Evolutionary conservation across 2,113 vertebrate genomes (phyloP), one percentile per base, ranked within the genome.

Genomic region (Harpagus bidentatus): DNA sequence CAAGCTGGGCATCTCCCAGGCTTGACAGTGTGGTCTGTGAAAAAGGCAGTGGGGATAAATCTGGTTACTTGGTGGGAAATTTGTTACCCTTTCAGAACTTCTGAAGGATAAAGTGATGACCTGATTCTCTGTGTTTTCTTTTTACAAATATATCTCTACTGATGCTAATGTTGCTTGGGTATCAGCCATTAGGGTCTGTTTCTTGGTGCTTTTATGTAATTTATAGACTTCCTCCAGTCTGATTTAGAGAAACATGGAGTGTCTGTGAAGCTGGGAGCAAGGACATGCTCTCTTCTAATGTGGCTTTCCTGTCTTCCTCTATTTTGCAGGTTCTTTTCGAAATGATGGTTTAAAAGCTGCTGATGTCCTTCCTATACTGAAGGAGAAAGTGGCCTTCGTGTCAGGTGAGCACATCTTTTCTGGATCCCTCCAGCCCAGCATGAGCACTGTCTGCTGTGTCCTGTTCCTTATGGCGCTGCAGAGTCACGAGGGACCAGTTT

Each of bases 381-480:
- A 99, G 98, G 99, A 99, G 98, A 99, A 99, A 98, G 99, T 99
- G 84, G 99, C 99, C 97, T 99, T 99, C 10, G 99, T 99, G 65
- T 99, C 99, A 97, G 99, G 99, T 99, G 94, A 98, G 99, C 97
- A 65, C 42, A 73, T n/a, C 17, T 56, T 71, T 95, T 52, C 90
- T 82, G 38, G 10, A 48, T 85, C n/a, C 7, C 58, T 92, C 32
- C 63, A 82, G 45, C n/a, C 42, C 29, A 61, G 50, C 9, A 29
- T 4, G 3, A 76, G 11, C 19, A 9, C 38, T 86, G 18, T 52
- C 38, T 84, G 73, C 47, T 3, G 4, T 29, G 8, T 58, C 81
- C 28, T 90, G 25, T 17, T 58, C 74, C 16, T 80, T n/a, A 69
- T 7, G 36, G 48, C 1, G 5, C 52, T 91, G 29, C 21, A 47